Conservation (phyloP, 2,888 invertebrate genomes). For the Chrysolina oricalcia region DNA sequence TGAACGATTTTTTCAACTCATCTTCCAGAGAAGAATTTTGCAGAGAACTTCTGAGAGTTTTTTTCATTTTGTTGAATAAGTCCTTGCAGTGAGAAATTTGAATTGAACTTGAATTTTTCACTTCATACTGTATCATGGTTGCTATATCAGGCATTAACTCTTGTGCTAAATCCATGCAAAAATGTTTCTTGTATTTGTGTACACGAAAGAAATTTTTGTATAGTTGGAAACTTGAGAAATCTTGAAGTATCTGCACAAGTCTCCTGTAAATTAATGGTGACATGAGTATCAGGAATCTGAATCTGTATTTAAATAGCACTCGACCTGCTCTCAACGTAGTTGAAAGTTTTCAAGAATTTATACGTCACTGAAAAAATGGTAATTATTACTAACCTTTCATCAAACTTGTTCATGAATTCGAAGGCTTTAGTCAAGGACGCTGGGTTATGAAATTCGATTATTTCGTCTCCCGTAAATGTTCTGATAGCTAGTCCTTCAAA, state of each 20-base stretch:
- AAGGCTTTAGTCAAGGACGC: neutral
- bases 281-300: neutral
- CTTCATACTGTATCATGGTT: conserved; percentile 38
- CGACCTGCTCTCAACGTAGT: no score
- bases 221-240: conserved; percentile 41
- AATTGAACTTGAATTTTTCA: conserved; percentile 19
- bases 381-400: conserved; percentile 10
- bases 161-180: conserved; percentile 44
- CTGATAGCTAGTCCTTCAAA: neutral
- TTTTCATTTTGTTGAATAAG: conserved; percentile 39
- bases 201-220: conserved; percentile 37
- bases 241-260: conserved; percentile 33
- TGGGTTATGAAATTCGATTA: neutral
- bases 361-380: no score
- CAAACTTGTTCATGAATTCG: neutral
- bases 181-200: conserved; percentile 33
- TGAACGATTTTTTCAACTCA: conserved; percentile 24
- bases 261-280: conserved; percentile 29
- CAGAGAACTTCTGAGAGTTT: conserved; percentile 26
- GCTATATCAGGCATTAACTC: conserved; percentile 47
- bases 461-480: neutral
- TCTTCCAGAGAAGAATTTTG: conserved; percentile 34
- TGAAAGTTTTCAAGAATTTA: no score
- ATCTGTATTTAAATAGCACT: neutral
- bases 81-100: neutral